Conservation (phyloP, 2,888 invertebrate species). For the Catocala fraxini region DNA sequence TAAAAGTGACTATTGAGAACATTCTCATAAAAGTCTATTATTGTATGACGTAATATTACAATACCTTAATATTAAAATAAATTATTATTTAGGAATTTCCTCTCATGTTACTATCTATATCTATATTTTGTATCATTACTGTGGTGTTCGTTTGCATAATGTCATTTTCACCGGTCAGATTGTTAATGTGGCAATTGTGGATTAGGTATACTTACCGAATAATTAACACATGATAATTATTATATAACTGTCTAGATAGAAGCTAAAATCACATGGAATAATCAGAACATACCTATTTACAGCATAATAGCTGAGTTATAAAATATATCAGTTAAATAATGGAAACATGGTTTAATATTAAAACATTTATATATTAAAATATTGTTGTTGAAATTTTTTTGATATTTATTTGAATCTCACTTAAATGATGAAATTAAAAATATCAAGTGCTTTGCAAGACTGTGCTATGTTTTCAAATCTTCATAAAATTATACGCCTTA, state of each 20-base stretch:
- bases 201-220: constrained; percentile 9
- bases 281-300: too few relatives aligned
- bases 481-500: too few relatives aligned
- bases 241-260: too few relatives aligned
- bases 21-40: constrained; percentile 76
- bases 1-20: constrained; percentile 65
- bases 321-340: too few relatives aligned
- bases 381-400: too few relatives aligned
- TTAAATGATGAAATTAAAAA: too few relatives aligned
- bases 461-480: too few relatives aligned
- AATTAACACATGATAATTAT: neutral
- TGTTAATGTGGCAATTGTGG: constrained; percentile 61
- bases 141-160: constrained; percentile 85
- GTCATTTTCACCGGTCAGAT: constrained; percentile 78
- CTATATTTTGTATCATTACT: constrained; percentile 79
- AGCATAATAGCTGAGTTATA: neutral
- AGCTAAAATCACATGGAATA: too few relatives aligned
- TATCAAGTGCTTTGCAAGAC: too few relatives aligned
- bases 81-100: constrained; percentile 71
- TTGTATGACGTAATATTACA: constrained; percentile 71
- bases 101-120: constrained; percentile 71
- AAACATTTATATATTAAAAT: too few relatives aligned
- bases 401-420: too few relatives aligned
- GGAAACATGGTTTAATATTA: too few relatives aligned
- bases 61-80: constrained; percentile 65